phyloP scores from a whole-genome alignment of 2,113 vertebrate species.

The Xenotilapia caudafasciata region DNA sequence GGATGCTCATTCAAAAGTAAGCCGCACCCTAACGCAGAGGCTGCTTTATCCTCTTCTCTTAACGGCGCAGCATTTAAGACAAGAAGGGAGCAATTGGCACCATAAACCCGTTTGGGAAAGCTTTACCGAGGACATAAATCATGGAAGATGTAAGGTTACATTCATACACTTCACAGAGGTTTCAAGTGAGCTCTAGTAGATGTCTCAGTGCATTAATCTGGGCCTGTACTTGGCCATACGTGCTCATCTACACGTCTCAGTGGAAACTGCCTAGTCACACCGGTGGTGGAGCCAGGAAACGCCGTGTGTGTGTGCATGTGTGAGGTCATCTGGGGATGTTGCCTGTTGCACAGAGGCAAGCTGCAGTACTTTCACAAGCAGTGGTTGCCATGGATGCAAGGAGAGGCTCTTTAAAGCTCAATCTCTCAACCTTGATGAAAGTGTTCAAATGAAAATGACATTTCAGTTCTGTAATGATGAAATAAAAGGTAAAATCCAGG shows the following conservation, averaged over 20 bases:
- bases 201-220: neutral
- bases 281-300: constrained; percentile 8
- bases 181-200: neutral
- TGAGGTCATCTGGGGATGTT: neutral
- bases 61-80: neutral
- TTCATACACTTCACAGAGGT: neutral
- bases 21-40: fast-evolving
- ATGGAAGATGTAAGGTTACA: neutral
- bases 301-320: neutral
- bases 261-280: neutral
- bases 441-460: neutral
- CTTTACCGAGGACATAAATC: fast-evolving
- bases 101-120: neutral
- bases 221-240: neutral
- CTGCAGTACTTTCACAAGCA: neutral
- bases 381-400: constrained; percentile 9
- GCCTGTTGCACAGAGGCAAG: neutral
- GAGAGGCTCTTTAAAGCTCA: neutral
- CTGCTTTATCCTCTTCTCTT: neutral
- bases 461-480: neutral
- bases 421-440: neutral
- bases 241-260: constrained; percentile 15
- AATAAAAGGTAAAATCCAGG: neutral
- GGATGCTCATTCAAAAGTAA: neutral
- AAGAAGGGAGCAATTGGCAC: fast-evolving